These are phyloP conservation scores for Noctua janthina DNA, from an alignment of 2,888 invertebrate species.

Conservation along the genomic window DNA sequence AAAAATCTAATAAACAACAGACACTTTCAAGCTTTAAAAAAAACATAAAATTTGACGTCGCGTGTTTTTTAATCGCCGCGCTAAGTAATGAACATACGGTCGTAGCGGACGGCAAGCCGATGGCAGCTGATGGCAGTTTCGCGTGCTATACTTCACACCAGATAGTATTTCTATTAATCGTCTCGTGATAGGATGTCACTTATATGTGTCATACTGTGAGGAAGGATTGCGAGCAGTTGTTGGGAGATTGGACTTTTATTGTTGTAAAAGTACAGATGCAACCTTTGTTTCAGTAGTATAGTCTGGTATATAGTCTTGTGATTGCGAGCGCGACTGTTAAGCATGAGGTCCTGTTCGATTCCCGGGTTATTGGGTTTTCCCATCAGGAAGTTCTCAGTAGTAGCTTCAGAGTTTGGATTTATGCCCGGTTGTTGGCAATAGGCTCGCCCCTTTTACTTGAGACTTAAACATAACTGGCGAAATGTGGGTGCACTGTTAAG, in stretches of 20 bases:
- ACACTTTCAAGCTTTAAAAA: constrained; percentile 25
- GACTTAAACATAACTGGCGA: too few species aligned
- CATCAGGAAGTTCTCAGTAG: too few species aligned
- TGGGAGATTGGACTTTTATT: not conserved
- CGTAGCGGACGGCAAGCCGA: constrained; percentile 60
- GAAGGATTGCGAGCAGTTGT: constrained; percentile 2
- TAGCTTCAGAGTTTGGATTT: too few species aligned
- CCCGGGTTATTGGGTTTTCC: too few species aligned
- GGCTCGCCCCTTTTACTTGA: too few species aligned
- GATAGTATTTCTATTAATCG: constrained; percentile 78
- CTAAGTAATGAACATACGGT: constrained; percentile 62
- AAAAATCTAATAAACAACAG: constrained; percentile 23
- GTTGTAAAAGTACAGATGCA: not conserved
- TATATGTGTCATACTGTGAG: constrained; percentile 13
- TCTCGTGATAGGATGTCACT: constrained; percentile 72
- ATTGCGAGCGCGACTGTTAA: too few species aligned
- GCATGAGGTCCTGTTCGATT: too few species aligned
- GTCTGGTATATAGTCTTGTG: too few species aligned
- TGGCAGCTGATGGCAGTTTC: constrained; percentile 73
- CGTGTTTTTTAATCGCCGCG: constrained; percentile 55
- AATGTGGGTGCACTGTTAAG: too few species aligned
- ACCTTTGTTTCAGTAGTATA: not conserved
- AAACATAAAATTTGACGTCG: constrained; percentile 51
- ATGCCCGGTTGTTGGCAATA: too few species aligned
- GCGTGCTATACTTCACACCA: constrained; percentile 75